Evolutionary conservation across 2,888 invertebrate species (phyloP).

Genomic region (Flabesymbios commensalis): DNA sequence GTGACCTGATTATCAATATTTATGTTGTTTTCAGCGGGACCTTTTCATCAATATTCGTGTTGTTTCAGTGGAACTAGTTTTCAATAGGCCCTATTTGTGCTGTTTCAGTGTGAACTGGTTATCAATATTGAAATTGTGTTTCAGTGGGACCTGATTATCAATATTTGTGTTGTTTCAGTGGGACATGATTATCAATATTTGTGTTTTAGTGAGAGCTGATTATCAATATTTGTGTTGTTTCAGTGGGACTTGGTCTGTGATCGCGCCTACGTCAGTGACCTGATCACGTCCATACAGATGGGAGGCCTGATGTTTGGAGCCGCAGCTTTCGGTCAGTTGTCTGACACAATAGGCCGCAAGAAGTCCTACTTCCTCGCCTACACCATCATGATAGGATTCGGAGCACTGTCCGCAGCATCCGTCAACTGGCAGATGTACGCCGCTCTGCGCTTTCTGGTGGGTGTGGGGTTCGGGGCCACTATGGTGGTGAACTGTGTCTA

Average conservation of each 20-base stretch:
- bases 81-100: too few relatives aligned
- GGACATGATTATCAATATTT: too few relatives aligned
- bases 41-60: too few relatives aligned
- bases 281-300: conserved; percentile 25
- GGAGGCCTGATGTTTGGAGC: conserved; percentile 22
- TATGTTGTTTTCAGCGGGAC: too few relatives aligned
- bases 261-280: conserved; percentile 12
- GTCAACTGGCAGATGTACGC: conserved; percentile 19
- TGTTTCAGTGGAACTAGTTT: too few relatives aligned
- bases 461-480: conserved; percentile 19
- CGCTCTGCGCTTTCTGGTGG: conserved; percentile 13
- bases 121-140: too few relatives aligned
- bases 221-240: too few relatives aligned
- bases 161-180: too few relatives aligned
- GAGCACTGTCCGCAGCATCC: conserved; percentile 18
- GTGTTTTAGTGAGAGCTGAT: too few relatives aligned
- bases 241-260: conserved; percentile 31
- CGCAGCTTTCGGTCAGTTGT: conserved; percentile 17
- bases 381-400: conserved; percentile 4
- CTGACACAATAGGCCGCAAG: conserved; percentile 23
- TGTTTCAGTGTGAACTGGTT: too few relatives aligned
- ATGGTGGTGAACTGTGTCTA: conserved; percentile 24
- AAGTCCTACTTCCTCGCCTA: conserved; percentile 12
- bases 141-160: too few relatives aligned
- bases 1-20: too few relatives aligned